Base-by-base conservation (phyloP, 2,888 invertebrate genomes). In the Nowickia ferox region DNA sequence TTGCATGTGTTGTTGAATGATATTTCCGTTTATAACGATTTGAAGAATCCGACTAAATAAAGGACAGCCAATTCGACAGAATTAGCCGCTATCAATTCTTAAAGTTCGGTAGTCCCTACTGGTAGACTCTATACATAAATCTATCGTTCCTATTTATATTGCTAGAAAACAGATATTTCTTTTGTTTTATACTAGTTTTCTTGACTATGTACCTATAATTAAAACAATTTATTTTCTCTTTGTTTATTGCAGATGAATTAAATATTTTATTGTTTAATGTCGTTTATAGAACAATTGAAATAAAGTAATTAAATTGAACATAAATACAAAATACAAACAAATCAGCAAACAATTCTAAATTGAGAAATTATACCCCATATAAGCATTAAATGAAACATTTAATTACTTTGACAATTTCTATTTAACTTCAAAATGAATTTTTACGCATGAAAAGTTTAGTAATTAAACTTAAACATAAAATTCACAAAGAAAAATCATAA, bases 231-330 rank as follows among this genome's bases (percentile, higher is more conserved):
- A 63, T 63, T 19, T 42, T 42, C 13, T 2, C 44, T 63, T 63
- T 63, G 22, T 44, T 30, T 57, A 57, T 71, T 71, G 2, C 71
- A 71, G 71, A 71, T 71, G 46, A 59, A 48, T 59, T 13, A 38
- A 59, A 59, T 38, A 17, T 17, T n/a, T n/a, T 38, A 59, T 38
- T n/a, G 59, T n/a, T n/a, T 30, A 59, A 30, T 17, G 59, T 17
- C 48, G 30, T n/a, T 9, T 22, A 38, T 48, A 3, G 9, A 22
- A 48, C 46, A 61, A 61, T 13, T 40, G 10, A 48, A 19, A 48
- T 19, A 9, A 74, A 19, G 11, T 59, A 11, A 57, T 30, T n/a
- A 15, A 72, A 46, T 17, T 30, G 4, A 46, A 40, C 2, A 44
- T 9, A 9, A 13, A 10, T 46, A 42, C 22, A 11, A 40, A 17